These are phyloP conservation scores for Acanthurus tractus DNA, from an alignment of 2,797 vertebrate species.

Conservation along the genomic window DNA sequence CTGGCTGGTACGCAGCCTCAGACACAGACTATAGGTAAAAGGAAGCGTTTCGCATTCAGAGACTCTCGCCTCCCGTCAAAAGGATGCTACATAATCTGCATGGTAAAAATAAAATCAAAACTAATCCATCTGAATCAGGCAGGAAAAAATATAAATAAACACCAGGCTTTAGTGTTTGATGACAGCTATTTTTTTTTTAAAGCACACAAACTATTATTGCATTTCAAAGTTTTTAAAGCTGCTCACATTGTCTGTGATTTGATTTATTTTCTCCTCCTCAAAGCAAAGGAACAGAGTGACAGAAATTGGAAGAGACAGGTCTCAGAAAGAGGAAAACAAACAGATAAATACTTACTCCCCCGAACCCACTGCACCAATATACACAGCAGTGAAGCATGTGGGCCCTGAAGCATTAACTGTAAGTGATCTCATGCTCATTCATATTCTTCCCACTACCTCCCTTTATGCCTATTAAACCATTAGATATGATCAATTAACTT, in stretches of 20 bases:
- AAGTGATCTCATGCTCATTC: slow-evolving; percentile 51
- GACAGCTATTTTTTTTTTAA: slow-evolving; percentile 22
- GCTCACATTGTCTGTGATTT: slow-evolving; percentile 38
- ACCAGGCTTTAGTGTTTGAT: slow-evolving; percentile 14
- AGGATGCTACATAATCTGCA: neutral
- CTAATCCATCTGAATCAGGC: slow-evolving; percentile 30
- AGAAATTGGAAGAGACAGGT: slow-evolving; percentile 47
- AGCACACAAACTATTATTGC: slow-evolving; percentile 28
- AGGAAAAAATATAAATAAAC: slow-evolving; percentile 24
- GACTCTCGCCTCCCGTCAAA: neutral
- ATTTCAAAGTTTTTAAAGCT: slow-evolving; percentile 38
- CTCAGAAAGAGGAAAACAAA: slow-evolving; percentile 58
- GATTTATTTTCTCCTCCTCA: slow-evolving; percentile 43
- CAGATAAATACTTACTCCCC: slow-evolving; percentile 42
- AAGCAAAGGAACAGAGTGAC: slow-evolving; percentile 32
- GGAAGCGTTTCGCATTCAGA: neutral
- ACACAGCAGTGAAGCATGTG: slow-evolving; percentile 23
- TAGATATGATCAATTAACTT: slow-evolving; percentile 59
- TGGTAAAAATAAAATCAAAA: slow-evolving; percentile 17
- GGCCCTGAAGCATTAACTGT: slow-evolving; percentile 28
- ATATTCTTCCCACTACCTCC: slow-evolving; percentile 36
- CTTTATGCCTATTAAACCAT: slow-evolving; percentile 40
- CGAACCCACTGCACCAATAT: slow-evolving; percentile 25
- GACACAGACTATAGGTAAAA: neutral
- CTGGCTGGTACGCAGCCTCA: slow-evolving; percentile 4